Conservation (phyloP, 2,888 invertebrate species). For the Cantharis flavilabris region DNA sequence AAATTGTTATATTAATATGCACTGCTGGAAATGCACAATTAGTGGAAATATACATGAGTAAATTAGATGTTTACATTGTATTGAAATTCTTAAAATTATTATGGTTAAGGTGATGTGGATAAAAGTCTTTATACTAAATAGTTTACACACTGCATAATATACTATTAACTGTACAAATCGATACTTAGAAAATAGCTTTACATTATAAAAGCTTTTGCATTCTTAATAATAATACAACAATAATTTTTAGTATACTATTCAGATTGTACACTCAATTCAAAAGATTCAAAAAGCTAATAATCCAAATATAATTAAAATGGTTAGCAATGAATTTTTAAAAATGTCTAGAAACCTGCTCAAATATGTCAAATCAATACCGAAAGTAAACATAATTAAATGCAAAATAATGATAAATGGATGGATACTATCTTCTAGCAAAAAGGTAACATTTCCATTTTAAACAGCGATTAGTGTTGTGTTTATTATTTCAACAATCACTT, state of each 20-base stretch:
- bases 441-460: not conserved
- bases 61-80: no score
- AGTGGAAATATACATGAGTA: not conserved
- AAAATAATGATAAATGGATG: conserved; percentile 8
- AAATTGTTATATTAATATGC: not conserved
- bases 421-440: not conserved
- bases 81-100: not conserved
- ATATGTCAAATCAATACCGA: not conserved
- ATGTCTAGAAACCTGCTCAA: not conserved
- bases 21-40: not conserved
- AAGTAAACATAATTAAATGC: conserved; percentile 1
- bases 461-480: not conserved
- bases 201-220: not conserved
- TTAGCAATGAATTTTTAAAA: not conserved
- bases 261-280: not conserved
- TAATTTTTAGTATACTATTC: not conserved
- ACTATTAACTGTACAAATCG: not conserved
- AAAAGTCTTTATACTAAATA: no score
- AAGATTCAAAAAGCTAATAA: not conserved
- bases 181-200: not conserved
- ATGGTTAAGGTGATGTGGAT: not conserved
- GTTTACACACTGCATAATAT: not conserved
- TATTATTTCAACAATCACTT: not conserved
- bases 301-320: not conserved
- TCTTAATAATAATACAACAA: not conserved